phyloP scores from a whole-genome alignment of 2,888 invertebrate genomes.

The Caenorhabditis panamensis region DNA sequence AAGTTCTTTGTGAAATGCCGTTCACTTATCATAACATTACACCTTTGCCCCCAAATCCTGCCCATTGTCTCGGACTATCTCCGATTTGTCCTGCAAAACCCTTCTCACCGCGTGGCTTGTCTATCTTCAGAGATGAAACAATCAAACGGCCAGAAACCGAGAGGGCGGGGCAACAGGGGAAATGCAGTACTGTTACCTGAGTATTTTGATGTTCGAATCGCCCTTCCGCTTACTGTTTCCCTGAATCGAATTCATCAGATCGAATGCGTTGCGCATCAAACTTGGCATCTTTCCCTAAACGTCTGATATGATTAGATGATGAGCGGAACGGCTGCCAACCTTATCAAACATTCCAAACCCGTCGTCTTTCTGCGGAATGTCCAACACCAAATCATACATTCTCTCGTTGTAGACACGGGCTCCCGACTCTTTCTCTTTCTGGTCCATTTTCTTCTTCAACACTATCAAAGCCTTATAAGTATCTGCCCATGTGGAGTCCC shows the following conservation, averaged over 20 bases:
- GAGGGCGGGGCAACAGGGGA: slow-evolving; percentile 9
- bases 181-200: slow-evolving; percentile 52
- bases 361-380: slow-evolving; percentile 36
- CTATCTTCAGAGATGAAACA: slow-evolving; percentile 19
- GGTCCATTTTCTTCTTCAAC: slow-evolving; percentile 68
- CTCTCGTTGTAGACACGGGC: slow-evolving; percentile 75
- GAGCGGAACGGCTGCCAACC: not conserved
- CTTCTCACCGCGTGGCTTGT: slow-evolving; percentile 1
- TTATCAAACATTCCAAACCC: slow-evolving; percentile 39
- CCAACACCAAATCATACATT: slow-evolving; percentile 77
- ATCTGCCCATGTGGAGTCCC: slow-evolving; percentile 67
- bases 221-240: slow-evolving; percentile 17
- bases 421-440: slow-evolving; percentile 70
- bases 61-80: slow-evolving; percentile 27
- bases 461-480: slow-evolving; percentile 73
- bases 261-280: slow-evolving; percentile 52
- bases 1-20: not conserved
- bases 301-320: not conserved
- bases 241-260: slow-evolving; percentile 53
- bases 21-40: slow-evolving; percentile 47
- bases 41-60: slow-evolving; percentile 20
- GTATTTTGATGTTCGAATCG: slow-evolving; percentile 50
- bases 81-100: slow-evolving; percentile 16
- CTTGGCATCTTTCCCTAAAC: slow-evolving; percentile 57
- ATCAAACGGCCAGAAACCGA: slow-evolving; percentile 19